Percentiles rank a stretch among this genome's conserved stretches.
Conservation (phyloP, 2,113 vertebrate genomes). For the Lonchura striata region DNA sequence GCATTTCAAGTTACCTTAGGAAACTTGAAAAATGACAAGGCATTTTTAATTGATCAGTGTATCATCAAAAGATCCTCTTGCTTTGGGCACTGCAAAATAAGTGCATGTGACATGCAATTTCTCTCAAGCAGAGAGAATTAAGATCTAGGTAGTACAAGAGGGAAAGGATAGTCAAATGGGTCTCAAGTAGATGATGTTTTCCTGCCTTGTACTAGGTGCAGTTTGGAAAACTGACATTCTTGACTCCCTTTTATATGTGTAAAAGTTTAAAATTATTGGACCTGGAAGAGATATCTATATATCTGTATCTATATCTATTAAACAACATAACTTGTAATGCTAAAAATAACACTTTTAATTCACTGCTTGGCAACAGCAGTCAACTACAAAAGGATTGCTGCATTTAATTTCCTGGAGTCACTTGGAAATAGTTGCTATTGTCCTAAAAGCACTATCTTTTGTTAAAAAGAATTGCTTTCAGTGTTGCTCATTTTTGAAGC, state of each 20-base stretch:
- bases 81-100: background rate
- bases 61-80: background rate
- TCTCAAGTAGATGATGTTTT: background rate
- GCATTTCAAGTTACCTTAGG: constrained; percentile 4
- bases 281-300: background rate
- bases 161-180: background rate
- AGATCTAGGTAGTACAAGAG: background rate
- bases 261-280: background rate
- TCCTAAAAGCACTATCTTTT: background rate
- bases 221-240: background rate
- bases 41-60: background rate
- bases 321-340: background rate
- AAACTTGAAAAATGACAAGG: background rate
- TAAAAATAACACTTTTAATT: background rate
- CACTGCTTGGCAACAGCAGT: background rate
- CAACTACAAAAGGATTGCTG: background rate
- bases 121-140: background rate
- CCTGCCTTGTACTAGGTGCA: background rate
- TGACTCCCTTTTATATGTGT: background rate
- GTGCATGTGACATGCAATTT: background rate
- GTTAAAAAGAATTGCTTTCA: background rate
- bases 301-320: background rate
- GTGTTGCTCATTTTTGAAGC: background rate
- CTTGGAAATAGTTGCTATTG: background rate
- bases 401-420: background rate